phyloP scores from a whole-genome alignment of 53 echinoderm and acorn worm species.

The Paracentrotus lividus region DNA sequence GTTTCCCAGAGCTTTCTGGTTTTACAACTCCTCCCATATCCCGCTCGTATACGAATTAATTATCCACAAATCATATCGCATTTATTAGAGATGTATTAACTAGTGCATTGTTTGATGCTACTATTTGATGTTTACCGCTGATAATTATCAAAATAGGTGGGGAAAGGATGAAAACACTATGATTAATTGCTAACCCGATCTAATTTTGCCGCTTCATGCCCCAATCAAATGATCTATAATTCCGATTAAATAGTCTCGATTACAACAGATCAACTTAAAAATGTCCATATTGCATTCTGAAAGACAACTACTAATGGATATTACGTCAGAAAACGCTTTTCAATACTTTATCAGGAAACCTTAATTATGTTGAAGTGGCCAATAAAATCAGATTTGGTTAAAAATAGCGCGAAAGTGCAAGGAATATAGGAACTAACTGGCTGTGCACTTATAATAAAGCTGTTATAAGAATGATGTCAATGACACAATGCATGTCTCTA shows the following conservation, averaged over 20 bases:
- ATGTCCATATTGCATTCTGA: neutral
- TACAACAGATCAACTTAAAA: neutral
- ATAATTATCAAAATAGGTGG: neutral
- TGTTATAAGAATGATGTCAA: neutral
- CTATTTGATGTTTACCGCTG: slow-evolving; percentile 3
- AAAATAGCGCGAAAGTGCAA: neutral
- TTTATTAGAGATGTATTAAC: neutral
- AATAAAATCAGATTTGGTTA: neutral
- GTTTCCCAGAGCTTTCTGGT: neutral
- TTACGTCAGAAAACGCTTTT: slow-evolving; percentile 21
- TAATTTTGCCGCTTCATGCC: neutral
- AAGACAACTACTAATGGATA: neutral
- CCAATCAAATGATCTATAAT: neutral
- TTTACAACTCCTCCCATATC: slow-evolving; percentile 27
- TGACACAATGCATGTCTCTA: neutral
- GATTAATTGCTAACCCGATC: slow-evolving; percentile 23
- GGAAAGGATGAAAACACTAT: neutral
- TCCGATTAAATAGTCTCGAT: neutral
- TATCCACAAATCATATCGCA: slow-evolving; percentile 11
- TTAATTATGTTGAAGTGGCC: neutral
- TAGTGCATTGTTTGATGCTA: neutral
- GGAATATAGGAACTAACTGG: neutral
- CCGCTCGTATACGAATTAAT: neutral
- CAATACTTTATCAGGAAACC: neutral
- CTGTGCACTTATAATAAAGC: neutral